Evolutionary conservation across 2,113 vertebrate species (phyloP), one percentile per base, ranked within the genome.

Genomic region (Noturus placidus): DNA sequence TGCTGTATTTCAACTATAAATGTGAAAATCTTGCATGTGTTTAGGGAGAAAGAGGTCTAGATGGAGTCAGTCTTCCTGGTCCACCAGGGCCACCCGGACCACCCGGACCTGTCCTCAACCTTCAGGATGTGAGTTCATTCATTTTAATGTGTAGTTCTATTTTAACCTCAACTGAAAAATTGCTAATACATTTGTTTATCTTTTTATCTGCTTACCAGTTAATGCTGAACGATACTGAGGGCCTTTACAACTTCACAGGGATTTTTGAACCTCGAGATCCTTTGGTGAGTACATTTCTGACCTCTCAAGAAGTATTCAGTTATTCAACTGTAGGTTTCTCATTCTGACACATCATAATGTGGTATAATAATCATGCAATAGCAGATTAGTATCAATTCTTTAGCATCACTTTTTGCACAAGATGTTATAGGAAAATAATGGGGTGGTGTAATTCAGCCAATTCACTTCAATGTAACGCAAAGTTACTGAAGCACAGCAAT

Each of bases 41-140:
- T 87, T 65, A 99, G 98, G 98, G 98, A 25, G 96, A 97, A 77
- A 93, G 90, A 35, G 98, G 98, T 77, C 82, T 86, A 25, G 94
- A 97, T 0, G 98, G 97, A 25, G 83, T 85, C 25, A 94, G 95
- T 88, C 85, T 95, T 9, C 87, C 95, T 3, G 98, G 98, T 5
- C 96, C 95, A 0, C 97, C 97, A 1, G 98, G 98, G 4, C 97
- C 96, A 27, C 96, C 97, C 14, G 98, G 98, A 59, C 96, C 95
- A 1, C 97, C 97, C 0, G 98, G 97, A 82, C 92, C 93, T 30
- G 5, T 95, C 0, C 82, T 96, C 87, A 93, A 94, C 90, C 89
- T 98, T 81, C 94, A 96, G 61, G 95, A 95, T 89, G 98, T 99
- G 91, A 96, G 96, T 69, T 6, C 0, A 59, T 42, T 59, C 1